Base-by-base conservation (phyloP, 2,797 vertebrate species). In the Clarias pachynema region DNA sequence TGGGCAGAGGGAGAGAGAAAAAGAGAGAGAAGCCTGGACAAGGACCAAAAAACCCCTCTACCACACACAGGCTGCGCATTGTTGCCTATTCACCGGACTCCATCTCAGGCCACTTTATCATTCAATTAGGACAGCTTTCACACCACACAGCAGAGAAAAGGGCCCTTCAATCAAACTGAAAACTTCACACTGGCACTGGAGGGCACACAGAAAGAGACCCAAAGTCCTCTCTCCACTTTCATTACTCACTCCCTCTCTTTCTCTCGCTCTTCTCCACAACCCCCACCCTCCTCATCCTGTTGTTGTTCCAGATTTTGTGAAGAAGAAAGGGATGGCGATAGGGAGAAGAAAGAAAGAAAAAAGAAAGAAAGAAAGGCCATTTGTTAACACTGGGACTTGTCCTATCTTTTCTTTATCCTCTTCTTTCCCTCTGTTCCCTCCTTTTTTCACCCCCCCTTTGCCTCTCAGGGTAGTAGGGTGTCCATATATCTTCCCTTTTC, bases 51-150 rank as follows among this genome's bases (percentile, higher is more conserved):
- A 95, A 94, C 89, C 93, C 91, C 94, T 94, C 92, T 94, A 94
- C 94, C 95, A 95, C 95, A 96, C 95, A 96, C 95, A 96, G 95
- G 94, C 94, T 89, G 92, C 85, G 92, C 94, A 94, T 96, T 96
- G 95, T 96, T 95, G 93, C 81, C 94, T 90, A 95, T 95, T 95
- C 94, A 95, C 90, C 90, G 92, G 91, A 94, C 93, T 95, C 95
- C 94, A 95, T 95, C 95, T 94, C 93, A 56, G 93, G 92, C 91
- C 95, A 95, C 95, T 96, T 96, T 95, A 96, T 96, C 95, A 95
- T 96, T 96, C 94, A 95, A 96, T 96, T 96, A 96, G 95, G 94
- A 95, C 95, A 95, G 94, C 94, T 95, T 96, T 96, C 95, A 96
- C 95, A 95, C 92, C 90, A 93, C 92, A 94, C 93, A 93, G 92